Evolutionary conservation across 2,797 vertebrate species (phyloP).

Genomic region (Sebastolobus altivelis): DNA sequence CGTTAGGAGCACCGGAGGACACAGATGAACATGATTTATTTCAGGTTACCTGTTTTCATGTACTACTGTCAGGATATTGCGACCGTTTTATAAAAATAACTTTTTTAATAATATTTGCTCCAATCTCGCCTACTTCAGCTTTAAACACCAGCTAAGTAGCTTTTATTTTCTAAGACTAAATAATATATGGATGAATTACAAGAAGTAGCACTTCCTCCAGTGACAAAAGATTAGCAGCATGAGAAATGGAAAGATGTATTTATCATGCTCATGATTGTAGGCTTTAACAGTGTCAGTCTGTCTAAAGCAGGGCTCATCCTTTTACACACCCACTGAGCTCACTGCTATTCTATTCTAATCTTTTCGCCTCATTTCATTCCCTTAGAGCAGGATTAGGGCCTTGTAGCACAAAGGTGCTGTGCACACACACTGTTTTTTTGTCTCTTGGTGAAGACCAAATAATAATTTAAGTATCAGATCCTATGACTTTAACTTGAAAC

Average conservation of each 20-base stretch:
- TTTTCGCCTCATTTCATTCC: conserved; percentile 69
- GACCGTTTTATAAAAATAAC: too few relatives aligned
- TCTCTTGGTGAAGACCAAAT: background rate
- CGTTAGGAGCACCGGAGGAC: too few relatives aligned
- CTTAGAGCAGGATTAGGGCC: conserved; percentile 70
- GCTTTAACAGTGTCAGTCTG: conserved; percentile 59
- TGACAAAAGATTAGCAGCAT: background rate
- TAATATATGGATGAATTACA: background rate
- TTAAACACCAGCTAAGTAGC: background rate
- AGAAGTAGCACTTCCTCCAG: background rate
- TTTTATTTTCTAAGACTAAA: background rate
- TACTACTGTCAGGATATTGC: too few relatives aligned
- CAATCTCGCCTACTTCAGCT: too few relatives aligned
- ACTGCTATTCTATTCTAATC: conserved; percentile 51
- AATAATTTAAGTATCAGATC: background rate
- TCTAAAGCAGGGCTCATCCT: conserved; percentile 67
- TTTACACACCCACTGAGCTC: conserved; percentile 68
- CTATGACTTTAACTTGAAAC: background rate
- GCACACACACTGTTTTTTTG: background rate
- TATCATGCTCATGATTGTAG: conserved; percentile 1
- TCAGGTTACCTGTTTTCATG: too few relatives aligned
- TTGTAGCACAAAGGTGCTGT: conserved; percentile 52
- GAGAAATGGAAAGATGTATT: background rate
- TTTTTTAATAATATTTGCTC: too few relatives aligned
- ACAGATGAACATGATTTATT: too few relatives aligned